These are phyloP conservation scores for Lithobius niger DNA, from an alignment of 1,140 invertebrate species.

Conservation along the genomic window DNA sequence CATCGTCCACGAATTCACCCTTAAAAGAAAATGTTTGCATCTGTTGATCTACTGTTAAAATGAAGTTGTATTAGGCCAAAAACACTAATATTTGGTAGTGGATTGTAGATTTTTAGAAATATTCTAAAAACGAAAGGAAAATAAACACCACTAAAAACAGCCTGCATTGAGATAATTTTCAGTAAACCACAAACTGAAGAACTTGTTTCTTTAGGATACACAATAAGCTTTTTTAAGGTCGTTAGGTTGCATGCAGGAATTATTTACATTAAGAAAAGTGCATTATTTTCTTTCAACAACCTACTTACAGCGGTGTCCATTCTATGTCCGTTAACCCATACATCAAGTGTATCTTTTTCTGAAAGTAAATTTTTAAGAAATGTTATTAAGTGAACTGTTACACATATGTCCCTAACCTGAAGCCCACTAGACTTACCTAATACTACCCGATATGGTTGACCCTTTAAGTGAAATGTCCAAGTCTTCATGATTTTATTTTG, in stretches of 20 bases:
- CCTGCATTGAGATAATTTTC: no score
- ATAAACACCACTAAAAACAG: no score
- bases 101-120: no score
- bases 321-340: conserved; percentile 62
- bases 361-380: conserved; percentile 24
- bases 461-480: conserved; percentile 39
- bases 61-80: no score
- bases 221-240: no score
- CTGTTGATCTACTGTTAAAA: no score
- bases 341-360: conserved; percentile 63
- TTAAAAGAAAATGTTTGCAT: conserved; percentile 26
- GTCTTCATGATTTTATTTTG: conserved; percentile 52
- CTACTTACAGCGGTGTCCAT: conserved; percentile 42
- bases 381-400: no score
- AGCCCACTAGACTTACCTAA: conserved; percentile 48
- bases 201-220: no score
- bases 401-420: no score
- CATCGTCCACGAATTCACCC: conserved; percentile 63
- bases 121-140: background rate
- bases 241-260: no score
- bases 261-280: background rate
- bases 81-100: no score
- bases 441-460: conserved; percentile 44
- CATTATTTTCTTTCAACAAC: background rate
- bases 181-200: no score